Evolutionary conservation across 2,797 vertebrate genomes (phyloP).

Genomic region (Sphenopsis melanotis): DNA sequence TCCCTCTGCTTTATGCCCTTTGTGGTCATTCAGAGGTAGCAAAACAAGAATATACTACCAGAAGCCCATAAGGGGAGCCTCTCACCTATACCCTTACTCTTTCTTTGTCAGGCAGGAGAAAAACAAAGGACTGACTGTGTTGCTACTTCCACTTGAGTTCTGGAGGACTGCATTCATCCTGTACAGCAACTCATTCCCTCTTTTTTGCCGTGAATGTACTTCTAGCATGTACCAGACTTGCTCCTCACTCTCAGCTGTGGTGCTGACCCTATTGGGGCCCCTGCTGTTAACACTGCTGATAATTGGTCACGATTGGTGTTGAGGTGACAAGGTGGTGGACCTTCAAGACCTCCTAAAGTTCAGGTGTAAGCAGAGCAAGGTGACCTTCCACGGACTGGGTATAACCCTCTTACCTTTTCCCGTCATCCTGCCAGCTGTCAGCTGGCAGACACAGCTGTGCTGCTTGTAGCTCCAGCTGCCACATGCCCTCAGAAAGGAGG

Average conservation of each 20-base stretch:
- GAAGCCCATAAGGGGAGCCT: accelerated
- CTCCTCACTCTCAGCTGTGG: not conserved
- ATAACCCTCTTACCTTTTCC: not conserved
- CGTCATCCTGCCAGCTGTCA: not conserved
- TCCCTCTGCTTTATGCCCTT: not conserved
- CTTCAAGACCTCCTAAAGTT: not conserved
- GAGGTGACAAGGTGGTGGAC: not conserved
- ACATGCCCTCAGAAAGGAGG: not conserved
- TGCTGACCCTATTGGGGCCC: not conserved
- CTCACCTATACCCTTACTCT: not conserved
- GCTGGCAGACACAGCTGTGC: not conserved
- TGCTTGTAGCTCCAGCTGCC: not conserved
- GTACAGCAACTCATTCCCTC: not conserved
- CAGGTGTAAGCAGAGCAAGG: not conserved
- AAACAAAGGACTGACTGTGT: not conserved
- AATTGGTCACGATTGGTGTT: not conserved
- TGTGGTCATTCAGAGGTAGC: not conserved
- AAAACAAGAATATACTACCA: not conserved
- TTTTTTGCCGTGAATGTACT: not conserved
- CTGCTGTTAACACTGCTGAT: not conserved
- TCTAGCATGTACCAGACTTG: not conserved
- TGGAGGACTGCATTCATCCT: not conserved
- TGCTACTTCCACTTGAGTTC: not conserved
- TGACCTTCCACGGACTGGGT: not conserved
- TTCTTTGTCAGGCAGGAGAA: not conserved